These are phyloP conservation scores for Plectrocnemia conspersa DNA, from an alignment of 1,140 invertebrate genomes.

Conservation along the genomic window DNA sequence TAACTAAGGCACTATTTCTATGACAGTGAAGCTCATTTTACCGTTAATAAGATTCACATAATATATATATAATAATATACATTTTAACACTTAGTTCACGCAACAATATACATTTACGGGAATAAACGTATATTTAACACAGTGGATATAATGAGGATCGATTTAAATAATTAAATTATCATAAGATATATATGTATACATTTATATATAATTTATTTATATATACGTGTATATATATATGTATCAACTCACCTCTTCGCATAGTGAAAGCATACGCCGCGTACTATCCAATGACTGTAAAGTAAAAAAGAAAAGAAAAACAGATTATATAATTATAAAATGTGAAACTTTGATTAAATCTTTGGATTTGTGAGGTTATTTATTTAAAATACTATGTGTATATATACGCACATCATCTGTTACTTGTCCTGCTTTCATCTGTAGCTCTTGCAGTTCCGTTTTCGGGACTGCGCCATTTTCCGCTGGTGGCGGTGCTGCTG, in stretches of 20 bases:
- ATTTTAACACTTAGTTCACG: too few relatives aligned
- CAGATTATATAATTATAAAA: background rate
- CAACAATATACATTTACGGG: too few relatives aligned
- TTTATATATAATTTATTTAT: background rate
- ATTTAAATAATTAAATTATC: too few relatives aligned
- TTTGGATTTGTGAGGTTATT: too few relatives aligned
- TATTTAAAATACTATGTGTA: conserved; percentile 2
- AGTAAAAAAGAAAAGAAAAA: conserved; percentile 30
- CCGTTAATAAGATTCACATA: too few relatives aligned
- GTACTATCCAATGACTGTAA: conserved; percentile 96
- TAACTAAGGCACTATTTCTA: too few relatives aligned
- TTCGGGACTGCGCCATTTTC: conserved; percentile 67
- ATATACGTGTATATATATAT: background rate
- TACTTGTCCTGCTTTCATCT: conserved; percentile 77
- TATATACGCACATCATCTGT: conserved; percentile 78
- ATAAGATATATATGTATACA: too few relatives aligned
- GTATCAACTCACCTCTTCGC: conserved; percentile 84
- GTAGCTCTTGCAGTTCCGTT: conserved; percentile 85
- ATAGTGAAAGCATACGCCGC: conserved; percentile 89
- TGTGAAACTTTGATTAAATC: background rate
- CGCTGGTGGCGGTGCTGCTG: conserved; percentile 50
- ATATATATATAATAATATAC: too few relatives aligned
- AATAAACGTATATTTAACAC: too few relatives aligned
- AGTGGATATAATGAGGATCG: too few relatives aligned
- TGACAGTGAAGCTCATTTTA: too few relatives aligned